Percentiles rank a stretch among this genome's conserved stretches.
Conservation (phyloP, 2,888 invertebrate genomes). For the Strigamia crassipes region DNA sequence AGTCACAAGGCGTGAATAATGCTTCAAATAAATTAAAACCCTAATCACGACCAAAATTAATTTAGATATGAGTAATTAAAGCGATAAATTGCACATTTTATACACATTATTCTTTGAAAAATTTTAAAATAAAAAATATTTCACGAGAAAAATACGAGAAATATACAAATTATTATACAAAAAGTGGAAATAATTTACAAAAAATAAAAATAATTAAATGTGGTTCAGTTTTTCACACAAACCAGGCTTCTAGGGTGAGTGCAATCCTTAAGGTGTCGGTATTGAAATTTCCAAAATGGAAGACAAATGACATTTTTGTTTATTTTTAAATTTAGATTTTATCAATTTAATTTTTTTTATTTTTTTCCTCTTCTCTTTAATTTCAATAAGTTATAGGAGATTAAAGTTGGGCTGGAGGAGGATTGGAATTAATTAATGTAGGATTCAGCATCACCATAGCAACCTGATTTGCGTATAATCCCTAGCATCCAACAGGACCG, state of each 20-base stretch:
- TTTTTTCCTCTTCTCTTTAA: not conserved
- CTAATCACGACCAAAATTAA: not conserved
- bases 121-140: not conserved
- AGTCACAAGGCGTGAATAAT: not conserved
- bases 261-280: not conserved
- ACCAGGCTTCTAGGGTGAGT: not conserved
- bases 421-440: not conserved
- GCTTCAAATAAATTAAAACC: not conserved
- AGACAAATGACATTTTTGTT: not conserved
- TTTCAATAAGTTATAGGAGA: too few relatives aligned
- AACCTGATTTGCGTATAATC: conserved; percentile 40
- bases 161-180: not conserved
- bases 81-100: not conserved
- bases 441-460: conserved; percentile 45
- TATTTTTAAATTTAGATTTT: not conserved
- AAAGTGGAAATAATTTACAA: not conserved
- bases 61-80: not conserved
- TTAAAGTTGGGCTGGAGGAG: not conserved
- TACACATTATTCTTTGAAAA: not conserved
- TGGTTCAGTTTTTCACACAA: not conserved
- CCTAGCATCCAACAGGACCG: conserved; percentile 28
- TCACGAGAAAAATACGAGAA: not conserved
- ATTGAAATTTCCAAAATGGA: not conserved
- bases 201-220: not conserved
- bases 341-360: not conserved